Conservation (phyloP, 2,797 vertebrate genomes). For the Fratercula arctica region DNA sequence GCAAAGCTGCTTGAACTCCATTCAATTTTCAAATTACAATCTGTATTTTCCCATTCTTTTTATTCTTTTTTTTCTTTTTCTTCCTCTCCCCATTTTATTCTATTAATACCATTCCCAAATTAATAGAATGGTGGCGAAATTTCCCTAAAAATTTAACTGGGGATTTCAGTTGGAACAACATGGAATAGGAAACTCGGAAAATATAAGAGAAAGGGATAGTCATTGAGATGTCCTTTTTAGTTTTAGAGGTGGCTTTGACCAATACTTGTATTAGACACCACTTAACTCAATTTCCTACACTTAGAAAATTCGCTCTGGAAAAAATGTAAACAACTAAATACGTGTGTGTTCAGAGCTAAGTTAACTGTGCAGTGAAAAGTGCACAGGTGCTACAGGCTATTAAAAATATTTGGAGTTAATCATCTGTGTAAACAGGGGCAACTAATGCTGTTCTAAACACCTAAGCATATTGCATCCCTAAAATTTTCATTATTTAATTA, state of each 20-base stretch:
- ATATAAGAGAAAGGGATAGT: background rate
- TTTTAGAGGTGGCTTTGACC: background rate
- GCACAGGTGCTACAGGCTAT: background rate
- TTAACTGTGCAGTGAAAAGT: background rate
- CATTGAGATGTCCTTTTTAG: background rate
- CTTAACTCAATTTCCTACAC: background rate
- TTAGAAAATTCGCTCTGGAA: background rate
- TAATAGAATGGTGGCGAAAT: background rate
- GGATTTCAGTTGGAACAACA: background rate
- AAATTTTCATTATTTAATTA: background rate
- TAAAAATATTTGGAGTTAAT: background rate
- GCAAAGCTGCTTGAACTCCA: background rate
- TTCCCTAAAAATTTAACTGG: background rate
- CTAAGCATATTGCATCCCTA: background rate
- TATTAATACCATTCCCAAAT: background rate
- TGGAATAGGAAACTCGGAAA: background rate
- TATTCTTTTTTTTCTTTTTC: background rate
- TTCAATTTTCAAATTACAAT: background rate
- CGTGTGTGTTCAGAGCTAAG: background rate
- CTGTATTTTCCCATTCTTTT: background rate
- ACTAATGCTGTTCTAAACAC: background rate
- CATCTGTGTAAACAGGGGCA: background rate
- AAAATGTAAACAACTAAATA: background rate
- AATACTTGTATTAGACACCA: background rate
- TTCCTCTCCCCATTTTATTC: background rate